These are phyloP conservation scores for Plemyria rubiginata DNA, from an alignment of 2,888 invertebrate genomes.

Conservation along the genomic window DNA sequence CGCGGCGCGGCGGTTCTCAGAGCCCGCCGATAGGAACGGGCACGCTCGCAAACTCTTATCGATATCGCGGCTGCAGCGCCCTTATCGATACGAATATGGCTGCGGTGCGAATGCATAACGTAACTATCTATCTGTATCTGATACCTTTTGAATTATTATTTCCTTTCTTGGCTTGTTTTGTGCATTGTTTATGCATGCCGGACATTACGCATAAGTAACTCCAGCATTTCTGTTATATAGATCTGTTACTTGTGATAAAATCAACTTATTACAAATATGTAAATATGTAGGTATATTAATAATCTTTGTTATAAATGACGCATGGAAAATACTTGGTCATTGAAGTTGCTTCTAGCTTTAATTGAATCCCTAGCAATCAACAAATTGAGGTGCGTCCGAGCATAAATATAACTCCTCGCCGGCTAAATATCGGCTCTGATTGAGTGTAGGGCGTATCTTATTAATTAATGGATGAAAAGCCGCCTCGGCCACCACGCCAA, in stretches of 20 bases:
- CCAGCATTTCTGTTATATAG: slow-evolving; percentile 11
- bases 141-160: slow-evolving; percentile 65
- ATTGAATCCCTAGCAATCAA: slow-evolving; percentile 77
- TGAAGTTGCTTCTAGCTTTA: slow-evolving; percentile 66
- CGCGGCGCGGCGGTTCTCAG: slow-evolving; percentile 78
- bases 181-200: slow-evolving; percentile 44
- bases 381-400: slow-evolving; percentile 67
- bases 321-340: slow-evolving; percentile 61
- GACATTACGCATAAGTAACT: slow-evolving; percentile 30
- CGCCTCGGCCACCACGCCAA: slow-evolving; percentile 70
- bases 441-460: slow-evolving; percentile 77
- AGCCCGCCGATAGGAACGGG: slow-evolving; percentile 66
- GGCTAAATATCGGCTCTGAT: slow-evolving; percentile 74
- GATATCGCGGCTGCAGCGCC: slow-evolving; percentile 59
- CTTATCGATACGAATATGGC: slow-evolving; percentile 65
- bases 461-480: slow-evolving; percentile 80
- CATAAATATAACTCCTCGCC: slow-evolving; percentile 72
- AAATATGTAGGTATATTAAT: not conserved
- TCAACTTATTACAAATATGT: not conserved
- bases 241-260: slow-evolving; percentile 10
- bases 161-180: slow-evolving; percentile 55
- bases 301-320: slow-evolving; percentile 29
- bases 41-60: slow-evolving; percentile 64
- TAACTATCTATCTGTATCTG: slow-evolving; percentile 60
- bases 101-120: slow-evolving; percentile 61